Evolutionary conservation across 2,113 vertebrate species (phyloP).

Genomic region (Chitala chitala): DNA sequence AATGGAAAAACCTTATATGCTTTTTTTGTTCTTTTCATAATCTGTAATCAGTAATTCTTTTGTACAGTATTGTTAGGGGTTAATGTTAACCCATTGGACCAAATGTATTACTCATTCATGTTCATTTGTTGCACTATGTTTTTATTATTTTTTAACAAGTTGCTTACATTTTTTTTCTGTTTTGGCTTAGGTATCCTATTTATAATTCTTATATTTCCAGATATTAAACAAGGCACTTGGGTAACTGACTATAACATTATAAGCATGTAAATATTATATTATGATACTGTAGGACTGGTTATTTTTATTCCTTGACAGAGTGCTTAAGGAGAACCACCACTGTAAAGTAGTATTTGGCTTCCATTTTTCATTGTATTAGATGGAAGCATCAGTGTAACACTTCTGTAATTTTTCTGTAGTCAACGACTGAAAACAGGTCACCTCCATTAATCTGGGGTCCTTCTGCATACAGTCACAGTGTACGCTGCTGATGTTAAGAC

Average conservation of each 20-base stretch:
- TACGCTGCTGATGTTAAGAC: not conserved
- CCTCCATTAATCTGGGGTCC: slow-evolving; percentile 22
- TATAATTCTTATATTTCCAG: slow-evolving; percentile 41
- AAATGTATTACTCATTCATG: slow-evolving; percentile 41
- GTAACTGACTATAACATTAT: slow-evolving; percentile 36
- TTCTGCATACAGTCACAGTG: not conserved
- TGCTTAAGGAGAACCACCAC: slow-evolving; percentile 20
- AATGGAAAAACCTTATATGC: not conserved
- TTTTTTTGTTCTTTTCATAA: not conserved
- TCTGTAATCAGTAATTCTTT: not conserved
- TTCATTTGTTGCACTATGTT: slow-evolving; percentile 49
- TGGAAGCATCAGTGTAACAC: too few species aligned
- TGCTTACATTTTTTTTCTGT: slow-evolving; percentile 32
- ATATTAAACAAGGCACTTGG: slow-evolving; percentile 52
- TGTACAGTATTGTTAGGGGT: slow-evolving; percentile 40
- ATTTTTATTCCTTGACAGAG: slow-evolving; percentile 21
- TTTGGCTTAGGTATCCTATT: slow-evolving; percentile 44
- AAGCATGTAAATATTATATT: slow-evolving; percentile 44
- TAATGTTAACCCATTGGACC: slow-evolving; percentile 40
- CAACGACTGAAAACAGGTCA: not conserved
- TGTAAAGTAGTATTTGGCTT: not conserved
- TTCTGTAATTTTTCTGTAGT: slow-evolving; percentile 2
- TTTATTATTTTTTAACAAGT: slow-evolving; percentile 24
- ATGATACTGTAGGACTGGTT: slow-evolving; percentile 39
- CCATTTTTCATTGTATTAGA: too few species aligned